These are phyloP conservation scores for Indri indri DNA, from an alignment of 2,113 vertebrate species.

Conservation along the genomic window DNA sequence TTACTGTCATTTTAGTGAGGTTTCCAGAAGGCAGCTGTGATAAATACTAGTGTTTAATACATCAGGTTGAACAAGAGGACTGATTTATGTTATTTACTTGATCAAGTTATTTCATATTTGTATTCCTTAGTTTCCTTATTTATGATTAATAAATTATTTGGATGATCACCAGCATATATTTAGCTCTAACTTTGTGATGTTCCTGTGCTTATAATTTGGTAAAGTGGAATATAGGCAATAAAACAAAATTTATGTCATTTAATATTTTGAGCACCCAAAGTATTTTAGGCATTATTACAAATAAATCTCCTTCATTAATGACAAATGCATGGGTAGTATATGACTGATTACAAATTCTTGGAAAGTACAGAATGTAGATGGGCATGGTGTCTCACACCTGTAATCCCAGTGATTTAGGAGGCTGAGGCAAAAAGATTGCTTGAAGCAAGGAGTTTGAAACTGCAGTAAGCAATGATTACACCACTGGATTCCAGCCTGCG, in stretches of 20 bases:
- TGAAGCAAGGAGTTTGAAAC: too few relatives aligned
- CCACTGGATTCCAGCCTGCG: too few relatives aligned
- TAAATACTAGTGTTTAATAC: neutral
- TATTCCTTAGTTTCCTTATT: neutral
- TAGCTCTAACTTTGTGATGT: neutral
- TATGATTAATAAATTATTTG: slow-evolving; percentile 35
- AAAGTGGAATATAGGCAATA: neutral
- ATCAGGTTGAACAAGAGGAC: neutral
- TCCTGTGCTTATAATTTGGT: slow-evolving; percentile 30
- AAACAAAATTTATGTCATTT: neutral
- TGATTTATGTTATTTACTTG: neutral
- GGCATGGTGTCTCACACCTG: too few relatives aligned
- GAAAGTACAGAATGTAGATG: neutral
- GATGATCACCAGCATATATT: neutral
- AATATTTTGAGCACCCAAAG: neutral
- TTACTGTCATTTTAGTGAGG: neutral
- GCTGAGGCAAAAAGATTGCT: too few relatives aligned
- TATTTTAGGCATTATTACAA: slow-evolving; percentile 25
- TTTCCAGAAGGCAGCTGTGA: neutral
- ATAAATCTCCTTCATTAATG: neutral
- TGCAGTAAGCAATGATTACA: too few relatives aligned
- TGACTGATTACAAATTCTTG: neutral
- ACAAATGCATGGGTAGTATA: slow-evolving; percentile 7
- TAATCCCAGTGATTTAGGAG: too few relatives aligned
- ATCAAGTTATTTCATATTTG: neutral